phyloP scores from a whole-genome alignment of 2,113 vertebrate genomes.

The Mormoops blainvillei region DNA sequence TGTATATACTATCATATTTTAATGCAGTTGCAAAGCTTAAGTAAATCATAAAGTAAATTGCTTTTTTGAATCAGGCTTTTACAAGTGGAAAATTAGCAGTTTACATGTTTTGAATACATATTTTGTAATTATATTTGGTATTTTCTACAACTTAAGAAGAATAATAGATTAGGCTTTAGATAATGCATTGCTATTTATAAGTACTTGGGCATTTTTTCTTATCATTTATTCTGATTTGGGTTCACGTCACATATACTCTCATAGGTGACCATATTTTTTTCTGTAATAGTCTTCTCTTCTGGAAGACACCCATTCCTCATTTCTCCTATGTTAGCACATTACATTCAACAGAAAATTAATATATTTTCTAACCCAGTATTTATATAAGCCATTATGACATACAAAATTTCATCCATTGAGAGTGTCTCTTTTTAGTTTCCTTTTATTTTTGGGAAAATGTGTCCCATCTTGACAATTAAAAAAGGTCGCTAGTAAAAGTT shows the following conservation, averaged over 20 bases:
- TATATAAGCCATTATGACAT: neutral
- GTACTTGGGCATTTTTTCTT: constrained; percentile 39
- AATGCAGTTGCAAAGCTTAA: constrained; percentile 74
- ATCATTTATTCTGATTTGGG: constrained; percentile 3
- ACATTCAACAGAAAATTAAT: neutral
- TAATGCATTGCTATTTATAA: constrained; percentile 48
- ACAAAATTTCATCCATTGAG: neutral
- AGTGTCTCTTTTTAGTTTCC: neutral
- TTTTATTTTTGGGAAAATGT: neutral
- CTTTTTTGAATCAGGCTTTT: constrained; percentile 72
- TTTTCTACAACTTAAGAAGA: constrained; percentile 67
- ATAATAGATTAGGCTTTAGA: constrained; percentile 44
- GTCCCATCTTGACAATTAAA: neutral
- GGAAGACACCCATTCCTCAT: neutral
- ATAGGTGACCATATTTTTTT: neutral
- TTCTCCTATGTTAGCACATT: neutral
- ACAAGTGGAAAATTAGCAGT: constrained; percentile 72
- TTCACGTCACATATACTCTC: neutral
- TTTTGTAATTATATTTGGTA: constrained; percentile 62
- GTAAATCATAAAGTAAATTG: constrained; percentile 77
- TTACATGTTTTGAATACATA: constrained; percentile 69
- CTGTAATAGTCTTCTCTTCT: neutral
- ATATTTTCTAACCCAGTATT: neutral
- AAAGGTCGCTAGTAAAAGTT: neutral
- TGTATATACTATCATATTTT: constrained; percentile 79